phyloP scores from a whole-genome alignment of 1,140 invertebrate genomes.

The Pachyrhynchus sulphureomaculatus region DNA sequence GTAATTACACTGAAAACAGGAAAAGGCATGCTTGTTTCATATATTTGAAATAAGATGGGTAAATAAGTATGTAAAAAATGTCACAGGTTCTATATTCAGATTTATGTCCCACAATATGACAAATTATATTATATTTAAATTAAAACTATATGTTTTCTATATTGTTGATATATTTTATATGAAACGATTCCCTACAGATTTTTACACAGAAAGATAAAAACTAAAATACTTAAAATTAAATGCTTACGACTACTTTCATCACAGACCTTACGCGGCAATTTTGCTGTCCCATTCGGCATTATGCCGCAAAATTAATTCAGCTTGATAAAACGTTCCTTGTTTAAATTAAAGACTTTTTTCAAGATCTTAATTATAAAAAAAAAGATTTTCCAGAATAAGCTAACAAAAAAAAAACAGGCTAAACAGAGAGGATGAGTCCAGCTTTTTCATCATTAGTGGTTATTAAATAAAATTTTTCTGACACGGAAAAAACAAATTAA shows the following conservation, averaged over 20 bases:
- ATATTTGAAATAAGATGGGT: too few species aligned
- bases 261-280: slow-evolving; percentile 44
- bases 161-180: too few species aligned
- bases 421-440: neutral
- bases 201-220: slow-evolving; percentile 16
- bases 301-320: slow-evolving; percentile 30
- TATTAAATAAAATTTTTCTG: slow-evolving; percentile 1
- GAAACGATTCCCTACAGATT: slow-evolving; percentile 12
- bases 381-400: neutral
- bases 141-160: too few species aligned
- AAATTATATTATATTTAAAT: too few species aligned
- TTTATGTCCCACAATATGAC: too few species aligned
- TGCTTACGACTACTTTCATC: slow-evolving; percentile 49
- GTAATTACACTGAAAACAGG: too few species aligned
- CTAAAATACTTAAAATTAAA: slow-evolving; percentile 34
- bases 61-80: too few species aligned
- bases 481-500: too few species aligned
- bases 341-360: neutral
- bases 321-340: slow-evolving; percentile 8
- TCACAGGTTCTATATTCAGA: too few species aligned
- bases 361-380: neutral
- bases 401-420: neutral
- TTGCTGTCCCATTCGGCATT: slow-evolving; percentile 35
- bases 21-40: too few species aligned
- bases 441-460: neutral